Evolutionary conservation across 2,888 invertebrate genomes (phyloP).

Genomic region (Cryptophagus acutangulus): DNA sequence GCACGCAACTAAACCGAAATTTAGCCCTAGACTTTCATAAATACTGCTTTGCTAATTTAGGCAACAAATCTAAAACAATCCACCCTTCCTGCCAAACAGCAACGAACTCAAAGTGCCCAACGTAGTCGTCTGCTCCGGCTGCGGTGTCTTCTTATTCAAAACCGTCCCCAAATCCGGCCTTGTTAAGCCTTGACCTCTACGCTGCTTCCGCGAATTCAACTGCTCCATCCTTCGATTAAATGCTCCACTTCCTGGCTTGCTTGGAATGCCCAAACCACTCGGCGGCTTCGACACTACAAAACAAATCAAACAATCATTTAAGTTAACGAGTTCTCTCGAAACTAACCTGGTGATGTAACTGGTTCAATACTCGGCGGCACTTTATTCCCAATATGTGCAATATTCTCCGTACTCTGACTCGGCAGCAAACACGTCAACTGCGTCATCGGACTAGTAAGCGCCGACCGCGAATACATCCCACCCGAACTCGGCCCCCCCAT

Average conservation of each 20-base stretch:
- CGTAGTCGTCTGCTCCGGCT: constrained; percentile 35
- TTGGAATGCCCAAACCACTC: constrained; percentile 55
- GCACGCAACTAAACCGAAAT: too few relatives aligned
- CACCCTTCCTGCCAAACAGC: constrained; percentile 81
- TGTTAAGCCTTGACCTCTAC: constrained; percentile 53
- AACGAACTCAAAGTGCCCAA: constrained; percentile 75
- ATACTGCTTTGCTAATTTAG: too few relatives aligned
- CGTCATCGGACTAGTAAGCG: constrained; percentile 71
- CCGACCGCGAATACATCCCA: constrained; percentile 57
- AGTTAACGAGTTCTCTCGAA: neutral
- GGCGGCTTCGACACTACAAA: constrained; percentile 35
- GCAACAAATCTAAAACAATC: constrained; percentile 73
- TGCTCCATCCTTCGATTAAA: constrained; percentile 49
- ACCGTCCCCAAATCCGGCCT: constrained; percentile 60
- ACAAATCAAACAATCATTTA: neutral
- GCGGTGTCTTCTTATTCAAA: constrained; percentile 38
- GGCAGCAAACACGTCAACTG: constrained; percentile 65
- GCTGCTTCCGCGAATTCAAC: constrained; percentile 49
- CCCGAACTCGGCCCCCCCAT: constrained; percentile 61
- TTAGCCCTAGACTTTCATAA: too few relatives aligned
- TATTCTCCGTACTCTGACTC: constrained; percentile 36
- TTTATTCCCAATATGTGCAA: constrained; percentile 28
- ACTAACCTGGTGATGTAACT: constrained; percentile 17
- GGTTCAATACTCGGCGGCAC: constrained; percentile 13
- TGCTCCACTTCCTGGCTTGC: constrained; percentile 57